A percentile compares a stretch with the other conserved stretches of the same genome.
phyloP scores from a whole-genome alignment of 2,888 invertebrate species.

The Tipula confusa region DNA sequence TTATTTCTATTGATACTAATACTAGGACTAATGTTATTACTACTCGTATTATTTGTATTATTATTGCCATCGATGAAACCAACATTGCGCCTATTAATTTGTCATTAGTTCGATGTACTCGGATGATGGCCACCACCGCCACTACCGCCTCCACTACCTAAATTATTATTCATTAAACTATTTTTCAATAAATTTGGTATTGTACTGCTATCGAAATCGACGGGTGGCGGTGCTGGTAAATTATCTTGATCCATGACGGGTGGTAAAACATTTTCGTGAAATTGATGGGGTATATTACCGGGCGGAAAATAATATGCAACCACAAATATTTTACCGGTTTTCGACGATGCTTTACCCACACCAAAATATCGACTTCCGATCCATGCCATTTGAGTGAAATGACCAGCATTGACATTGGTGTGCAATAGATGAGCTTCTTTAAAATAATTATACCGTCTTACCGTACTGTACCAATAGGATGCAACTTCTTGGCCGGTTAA shows the following conservation, averaged over 20 bases:
- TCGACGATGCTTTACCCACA: conserved; percentile 72
- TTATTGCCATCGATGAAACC: neutral
- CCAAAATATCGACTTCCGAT: conserved; percentile 70
- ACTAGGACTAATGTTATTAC: neutral
- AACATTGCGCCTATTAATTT: conserved; percentile 15
- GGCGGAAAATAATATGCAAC: conserved; percentile 81
- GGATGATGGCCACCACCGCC: neutral
- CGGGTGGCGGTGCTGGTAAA: conserved; percentile 45
- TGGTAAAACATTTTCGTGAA: conserved; percentile 71
- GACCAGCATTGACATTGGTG: conserved; percentile 75
- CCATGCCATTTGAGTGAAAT: conserved; percentile 87
- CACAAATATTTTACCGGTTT: conserved; percentile 73
- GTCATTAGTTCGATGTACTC: conserved; percentile 1
- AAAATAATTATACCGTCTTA: conserved; percentile 68
- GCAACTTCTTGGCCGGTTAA: conserved; percentile 75
- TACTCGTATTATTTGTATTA: neutral
- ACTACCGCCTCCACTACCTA: conserved; percentile 33
- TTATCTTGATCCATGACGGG: conserved; percentile 61
- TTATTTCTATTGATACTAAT: neutral
- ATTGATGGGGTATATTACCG: conserved; percentile 62
- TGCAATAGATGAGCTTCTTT: conserved; percentile 69
- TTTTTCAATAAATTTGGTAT: conserved; percentile 35
- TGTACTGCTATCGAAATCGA: conserved; percentile 37
- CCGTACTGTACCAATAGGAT: conserved; percentile 76
- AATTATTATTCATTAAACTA: conserved; percentile 34